Evolutionary conservation across 2,888 invertebrate species (phyloP).

Genomic region (Halictus quadricinctus): DNA sequence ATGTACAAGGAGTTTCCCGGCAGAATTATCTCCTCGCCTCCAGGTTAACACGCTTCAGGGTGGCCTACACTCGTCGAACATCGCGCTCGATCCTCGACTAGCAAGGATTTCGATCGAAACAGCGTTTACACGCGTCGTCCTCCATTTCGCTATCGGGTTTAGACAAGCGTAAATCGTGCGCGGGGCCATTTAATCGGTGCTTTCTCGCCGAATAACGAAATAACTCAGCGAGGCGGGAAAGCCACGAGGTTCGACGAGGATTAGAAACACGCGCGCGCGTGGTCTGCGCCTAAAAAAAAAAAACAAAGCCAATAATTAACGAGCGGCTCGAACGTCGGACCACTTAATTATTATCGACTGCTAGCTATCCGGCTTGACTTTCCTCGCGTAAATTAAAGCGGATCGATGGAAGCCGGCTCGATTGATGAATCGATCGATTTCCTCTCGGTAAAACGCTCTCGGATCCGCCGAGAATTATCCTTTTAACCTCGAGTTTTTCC

Average conservation of each 20-base stretch:
- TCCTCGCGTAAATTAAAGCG: conserved; percentile 44
- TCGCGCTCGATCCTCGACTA: neutral
- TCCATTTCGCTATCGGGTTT: neutral
- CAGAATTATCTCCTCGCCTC: neutral
- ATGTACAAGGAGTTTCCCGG: neutral
- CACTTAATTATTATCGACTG: conserved; percentile 40
- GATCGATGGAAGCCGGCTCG: neutral
- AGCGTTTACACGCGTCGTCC: neutral
- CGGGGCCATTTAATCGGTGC: conserved; percentile 20
- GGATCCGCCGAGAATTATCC: neutral
- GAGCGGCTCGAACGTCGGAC: neutral
- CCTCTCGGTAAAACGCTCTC: neutral
- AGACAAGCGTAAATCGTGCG: conserved; percentile 17
- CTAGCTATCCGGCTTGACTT: conserved; percentile 26
- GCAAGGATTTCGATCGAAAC: conserved; percentile 15
- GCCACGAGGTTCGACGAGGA: neutral
- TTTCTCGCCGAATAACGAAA: conserved; percentile 38
- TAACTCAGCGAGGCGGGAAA: conserved; percentile 29
- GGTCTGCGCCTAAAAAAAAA: neutral
- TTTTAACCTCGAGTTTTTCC: neutral
- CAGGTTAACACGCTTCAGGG: conserved; percentile 7
- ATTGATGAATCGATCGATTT: conserved; percentile 23
- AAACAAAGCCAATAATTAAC: conserved; percentile 29
- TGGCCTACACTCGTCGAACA: conserved; percentile 6
- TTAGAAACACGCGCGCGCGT: conserved; percentile 2